Evolutionary conservation across 2,888 invertebrate species (phyloP).

Genomic region (Drosophila paramelanica): DNA sequence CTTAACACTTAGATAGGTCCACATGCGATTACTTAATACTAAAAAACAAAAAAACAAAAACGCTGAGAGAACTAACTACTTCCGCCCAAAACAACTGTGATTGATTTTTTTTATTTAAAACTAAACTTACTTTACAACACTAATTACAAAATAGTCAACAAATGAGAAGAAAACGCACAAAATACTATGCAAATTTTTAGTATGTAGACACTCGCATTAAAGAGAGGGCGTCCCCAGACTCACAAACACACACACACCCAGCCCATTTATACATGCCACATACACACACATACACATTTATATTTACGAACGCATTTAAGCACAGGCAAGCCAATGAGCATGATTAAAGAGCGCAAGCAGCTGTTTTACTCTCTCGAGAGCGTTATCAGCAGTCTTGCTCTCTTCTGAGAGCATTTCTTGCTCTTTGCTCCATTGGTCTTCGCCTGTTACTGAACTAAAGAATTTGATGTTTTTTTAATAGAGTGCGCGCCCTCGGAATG

Average conservation of each 20-base stretch:
- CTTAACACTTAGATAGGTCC: slow-evolving; percentile 49
- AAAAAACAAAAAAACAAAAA: slow-evolving; percentile 26
- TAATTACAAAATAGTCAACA: slow-evolving; percentile 59
- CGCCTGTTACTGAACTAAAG: slow-evolving; percentile 41
- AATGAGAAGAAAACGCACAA: slow-evolving; percentile 45
- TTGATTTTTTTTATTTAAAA: slow-evolving; percentile 74
- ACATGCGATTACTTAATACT: slow-evolving; percentile 55
- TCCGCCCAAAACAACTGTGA: slow-evolving; percentile 84
- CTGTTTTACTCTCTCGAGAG: neutral
- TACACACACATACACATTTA: slow-evolving; percentile 32
- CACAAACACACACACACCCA: slow-evolving; percentile 24
- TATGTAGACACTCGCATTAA: slow-evolving; percentile 48
- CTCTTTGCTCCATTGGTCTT: neutral
- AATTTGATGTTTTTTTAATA: slow-evolving; percentile 40
- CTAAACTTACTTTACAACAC: slow-evolving; percentile 59
- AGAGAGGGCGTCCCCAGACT: slow-evolving; percentile 36
- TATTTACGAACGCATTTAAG: slow-evolving; percentile 32
- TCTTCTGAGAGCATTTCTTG: neutral
- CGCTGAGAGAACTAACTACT: slow-evolving; percentile 70
- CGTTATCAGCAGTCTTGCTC: neutral
- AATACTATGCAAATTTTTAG: slow-evolving; percentile 77
- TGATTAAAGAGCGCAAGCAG: slow-evolving; percentile 5
- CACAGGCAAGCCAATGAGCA: slow-evolving; percentile 15
- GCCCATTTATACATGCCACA: slow-evolving; percentile 6
- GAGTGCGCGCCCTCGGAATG: slow-evolving; percentile 58